Conservation (phyloP, 2,888 invertebrate genomes). For the Drosophila rellima region DNA sequence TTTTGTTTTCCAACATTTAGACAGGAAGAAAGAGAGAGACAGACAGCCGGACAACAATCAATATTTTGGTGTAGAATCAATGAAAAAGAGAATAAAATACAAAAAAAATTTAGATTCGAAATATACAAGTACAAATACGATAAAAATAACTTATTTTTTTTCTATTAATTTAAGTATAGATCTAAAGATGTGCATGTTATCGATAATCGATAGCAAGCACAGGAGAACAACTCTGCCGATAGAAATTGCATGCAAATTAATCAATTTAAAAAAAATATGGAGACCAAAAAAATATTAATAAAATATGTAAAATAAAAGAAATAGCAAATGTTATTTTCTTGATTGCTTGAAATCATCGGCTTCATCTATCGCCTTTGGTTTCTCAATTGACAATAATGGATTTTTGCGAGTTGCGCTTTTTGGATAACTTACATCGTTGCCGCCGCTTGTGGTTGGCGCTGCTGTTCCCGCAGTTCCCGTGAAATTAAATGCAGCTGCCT, state of each 20-base stretch:
- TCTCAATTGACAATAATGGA: not conserved
- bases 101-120: constrained; percentile 17
- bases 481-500: constrained; percentile 79
- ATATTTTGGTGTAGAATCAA: constrained; percentile 12
- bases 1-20: constrained; percentile 32
- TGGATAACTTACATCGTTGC: constrained; percentile 62
- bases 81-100: constrained; percentile 27
- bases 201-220: constrained; percentile 31
- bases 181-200: constrained; percentile 8
- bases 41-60: constrained; percentile 40
- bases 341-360: not conserved
- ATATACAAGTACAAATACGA: constrained; percentile 9
- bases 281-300: not conserved
- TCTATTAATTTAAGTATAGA: not conserved
- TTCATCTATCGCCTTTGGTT: not conserved
- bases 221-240: not conserved
- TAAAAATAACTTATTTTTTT: not conserved
- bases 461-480: constrained; percentile 51
- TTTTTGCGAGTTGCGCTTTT: not conserved
- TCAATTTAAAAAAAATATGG: not conserved
- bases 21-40: constrained; percentile 9
- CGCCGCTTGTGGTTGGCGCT: not conserved
- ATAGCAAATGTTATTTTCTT: not conserved
- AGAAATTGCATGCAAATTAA: constrained; percentile 30
- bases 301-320: not conserved